Base-by-base conservation (phyloP, 2,113 vertebrate genomes). In the Apodemus sylvaticus region DNA sequence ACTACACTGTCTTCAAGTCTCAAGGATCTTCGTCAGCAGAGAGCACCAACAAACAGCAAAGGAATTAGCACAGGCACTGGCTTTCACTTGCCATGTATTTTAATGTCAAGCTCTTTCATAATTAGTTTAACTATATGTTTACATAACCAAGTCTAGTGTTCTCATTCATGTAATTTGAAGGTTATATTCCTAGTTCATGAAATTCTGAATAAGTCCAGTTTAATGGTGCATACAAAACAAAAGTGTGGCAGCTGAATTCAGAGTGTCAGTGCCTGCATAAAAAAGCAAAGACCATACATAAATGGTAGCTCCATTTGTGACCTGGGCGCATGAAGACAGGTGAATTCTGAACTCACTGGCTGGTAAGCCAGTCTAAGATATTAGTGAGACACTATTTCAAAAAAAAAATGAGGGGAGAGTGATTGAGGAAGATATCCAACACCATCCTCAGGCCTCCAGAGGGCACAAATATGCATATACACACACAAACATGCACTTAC, bases 221-320 rank as follows among this genome's bases (percentile, higher is more conserved):
- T 22, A 78, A 45, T 14, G 34, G 48, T 58, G 7, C 62, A 89
- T 90, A 96, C 36, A 92, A 95, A 96, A 85, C 20, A 92, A 87
- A 89, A 90, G 13, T 66, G n/a, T 60, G 14, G 26, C 6, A 13
- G 17, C 19, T 36, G 26, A 86, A 10, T 86, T 66, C 10, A 66
- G 29, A 86, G 13, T 20, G 16, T 9, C 2, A 66, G 42, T 45
- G 36, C 62, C 85, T 34, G 13, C 31, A 86, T 70, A 70, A 66
- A 51, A 86, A 86, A 39, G 17, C n/a, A 73, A 22, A 42, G 42
- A 12, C 9, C 34, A 83, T 39, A 83, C 29, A 24, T 42, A 34
- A 31, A 14, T 14, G 31, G 62, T 24, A 66, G 64, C 45, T 70
- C 29, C 19, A 12, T n/a, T 8, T 70, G 31, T n/a, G 45, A 70